These are phyloP conservation scores for Ploceus nigricollis DNA, from an alignment of 2,113 vertebrate species.

Conservation along the genomic window DNA sequence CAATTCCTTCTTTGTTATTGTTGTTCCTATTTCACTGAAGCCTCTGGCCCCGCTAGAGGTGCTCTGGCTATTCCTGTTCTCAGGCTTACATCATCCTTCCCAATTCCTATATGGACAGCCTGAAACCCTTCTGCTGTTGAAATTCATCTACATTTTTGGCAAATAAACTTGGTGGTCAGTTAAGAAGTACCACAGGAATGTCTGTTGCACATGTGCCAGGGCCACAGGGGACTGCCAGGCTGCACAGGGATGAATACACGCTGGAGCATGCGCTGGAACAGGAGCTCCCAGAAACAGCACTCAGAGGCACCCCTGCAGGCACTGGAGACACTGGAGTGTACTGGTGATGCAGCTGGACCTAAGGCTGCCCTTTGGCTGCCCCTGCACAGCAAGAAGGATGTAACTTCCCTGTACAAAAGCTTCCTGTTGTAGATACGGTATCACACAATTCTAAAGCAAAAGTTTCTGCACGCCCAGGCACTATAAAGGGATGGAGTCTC, in stretches of 20 bases:
- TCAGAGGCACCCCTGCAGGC: neutral
- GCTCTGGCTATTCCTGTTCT: neutral
- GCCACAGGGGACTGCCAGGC: neutral
- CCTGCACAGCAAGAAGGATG: neutral
- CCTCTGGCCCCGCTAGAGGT: neutral
- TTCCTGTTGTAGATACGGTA: neutral
- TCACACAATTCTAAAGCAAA: neutral
- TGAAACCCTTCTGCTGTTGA: neutral
- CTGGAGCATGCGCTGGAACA: rapidly evolving
- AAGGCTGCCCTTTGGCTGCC: neutral
- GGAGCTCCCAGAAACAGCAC: neutral
- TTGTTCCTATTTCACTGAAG: neutral
- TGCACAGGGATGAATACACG: rapidly evolving
- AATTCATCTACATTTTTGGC: neutral
- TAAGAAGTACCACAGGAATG: neutral
- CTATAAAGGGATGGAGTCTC: neutral
- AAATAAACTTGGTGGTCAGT: neutral
- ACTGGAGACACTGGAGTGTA: neutral
- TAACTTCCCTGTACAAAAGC: neutral
- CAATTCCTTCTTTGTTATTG: neutral
- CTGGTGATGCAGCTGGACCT: neutral
- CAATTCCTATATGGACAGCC: neutral
- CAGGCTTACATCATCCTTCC: neutral
- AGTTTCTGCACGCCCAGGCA: neutral
- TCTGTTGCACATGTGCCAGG: neutral